Base-by-base conservation (phyloP, 2,888 invertebrate species). In the Bellardia bayeri region DNA sequence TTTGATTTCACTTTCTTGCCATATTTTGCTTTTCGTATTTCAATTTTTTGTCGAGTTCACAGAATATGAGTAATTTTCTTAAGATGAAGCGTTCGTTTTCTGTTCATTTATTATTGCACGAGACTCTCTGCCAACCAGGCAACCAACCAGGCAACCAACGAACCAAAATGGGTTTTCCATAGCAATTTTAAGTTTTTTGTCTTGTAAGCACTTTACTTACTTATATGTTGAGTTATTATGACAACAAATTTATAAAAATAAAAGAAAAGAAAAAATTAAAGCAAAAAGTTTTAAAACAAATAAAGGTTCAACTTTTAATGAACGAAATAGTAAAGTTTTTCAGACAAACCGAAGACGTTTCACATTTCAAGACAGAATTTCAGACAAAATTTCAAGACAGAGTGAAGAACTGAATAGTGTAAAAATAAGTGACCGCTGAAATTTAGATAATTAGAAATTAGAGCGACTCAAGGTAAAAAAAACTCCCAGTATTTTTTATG, bases 61-160 rank as follows among this genome's bases (percentile, higher is more conserved):
- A 86, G 33, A 82, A 86, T 82, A 58, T 85, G 61, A 80, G 63
- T 64, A 83, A 81, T 81, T 76, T 78, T 76, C 87, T 81, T 87
- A 80, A 84, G 76, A 87, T 71, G 80, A 58, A 72, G 71, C 63
- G 45, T 71, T 79, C 63, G 45, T 71, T 79, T 75, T 82, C 51
- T 76, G 82, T 83, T 86, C 86, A 81, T 87, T 83, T 78, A 61
- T 81, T 72, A 81, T 75, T 54, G 56, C 75, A 80, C 6, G 69
- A 85, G 49, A 56, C 69, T 56, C 30, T 56, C 51, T 40, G 51
- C 30, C 61, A 68, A 3, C 9, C 23, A 72, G 45, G 5, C 56
- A 49, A 37, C 14, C 56, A 49, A 16, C 3, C 66, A 74, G 51
- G 64, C 69, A 63, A 33, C 16, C 37, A 61, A 30, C 40, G 14